Conservation (phyloP, 2,113 vertebrate species). For the Lipotes vexillifer region DNA sequence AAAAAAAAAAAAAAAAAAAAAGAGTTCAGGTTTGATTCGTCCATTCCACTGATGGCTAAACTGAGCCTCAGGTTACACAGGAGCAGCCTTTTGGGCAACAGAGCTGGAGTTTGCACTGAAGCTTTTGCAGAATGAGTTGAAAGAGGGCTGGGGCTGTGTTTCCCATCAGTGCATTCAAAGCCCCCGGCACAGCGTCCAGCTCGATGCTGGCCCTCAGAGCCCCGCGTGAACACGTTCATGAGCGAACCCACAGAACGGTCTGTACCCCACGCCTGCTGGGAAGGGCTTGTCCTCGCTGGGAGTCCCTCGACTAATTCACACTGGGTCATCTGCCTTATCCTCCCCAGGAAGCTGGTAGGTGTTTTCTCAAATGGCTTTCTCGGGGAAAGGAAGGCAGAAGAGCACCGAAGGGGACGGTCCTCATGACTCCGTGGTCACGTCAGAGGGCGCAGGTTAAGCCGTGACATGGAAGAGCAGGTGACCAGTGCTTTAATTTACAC, state of each 20-base stretch:
- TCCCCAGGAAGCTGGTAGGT: fast-evolving
- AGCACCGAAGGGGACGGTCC: not conserved
- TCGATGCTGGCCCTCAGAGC: fast-evolving
- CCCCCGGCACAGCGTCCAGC: fast-evolving
- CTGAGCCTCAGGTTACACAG: fast-evolving
- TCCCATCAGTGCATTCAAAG: fast-evolving
- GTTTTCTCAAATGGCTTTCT: not conserved
- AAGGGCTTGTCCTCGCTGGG: not conserved
- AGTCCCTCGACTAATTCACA: fast-evolving
- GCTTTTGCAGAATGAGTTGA: fast-evolving
- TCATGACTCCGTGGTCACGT: not conserved
- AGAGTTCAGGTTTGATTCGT: fast-evolving
- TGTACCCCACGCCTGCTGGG: fast-evolving
- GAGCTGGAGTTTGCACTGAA: fast-evolving
- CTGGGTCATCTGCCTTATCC: fast-evolving
- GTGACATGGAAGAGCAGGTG: not conserved
- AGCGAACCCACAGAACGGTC: fast-evolving
- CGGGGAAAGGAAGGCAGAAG: not conserved
- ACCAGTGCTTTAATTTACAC: conserved; percentile 21
- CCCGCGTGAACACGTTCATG: fast-evolving
- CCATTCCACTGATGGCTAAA: not conserved
- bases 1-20: too few species aligned
- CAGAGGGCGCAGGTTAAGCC: not conserved
- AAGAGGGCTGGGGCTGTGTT: not conserved
- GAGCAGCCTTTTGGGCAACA: fast-evolving